phyloP scores from a whole-genome alignment of 2,113 vertebrate species.

The Alaudala cheleensis region DNA sequence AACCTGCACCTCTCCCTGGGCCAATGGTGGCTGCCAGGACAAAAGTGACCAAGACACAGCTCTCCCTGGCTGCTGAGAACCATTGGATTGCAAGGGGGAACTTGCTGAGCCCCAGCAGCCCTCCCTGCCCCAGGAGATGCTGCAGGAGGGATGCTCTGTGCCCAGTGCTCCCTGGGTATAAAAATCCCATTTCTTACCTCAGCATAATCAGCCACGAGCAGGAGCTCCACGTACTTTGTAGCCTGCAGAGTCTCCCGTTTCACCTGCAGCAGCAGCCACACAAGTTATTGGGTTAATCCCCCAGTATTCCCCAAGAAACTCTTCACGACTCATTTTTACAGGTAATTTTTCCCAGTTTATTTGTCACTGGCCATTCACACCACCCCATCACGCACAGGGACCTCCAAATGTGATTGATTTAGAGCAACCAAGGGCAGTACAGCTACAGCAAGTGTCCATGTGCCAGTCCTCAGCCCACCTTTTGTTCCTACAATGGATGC shows the following conservation, averaged over 20 bases:
- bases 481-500: accelerated
- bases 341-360: background rate
- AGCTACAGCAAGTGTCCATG: background rate
- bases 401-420: background rate
- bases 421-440: background rate
- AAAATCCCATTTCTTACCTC: slow-evolving; percentile 82
- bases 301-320: background rate
- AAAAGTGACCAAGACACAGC: background rate
- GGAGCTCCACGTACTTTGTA: slow-evolving; percentile 93
- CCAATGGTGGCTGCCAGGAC: background rate
- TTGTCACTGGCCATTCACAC: background rate
- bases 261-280: slow-evolving; percentile 68
- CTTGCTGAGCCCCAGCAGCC: background rate
- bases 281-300: background rate
- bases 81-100: background rate
- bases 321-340: accelerated
- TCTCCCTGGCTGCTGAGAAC: background rate
- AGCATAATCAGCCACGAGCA: slow-evolving; percentile 91
- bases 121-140: background rate
- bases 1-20: background rate
- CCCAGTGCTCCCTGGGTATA: background rate
- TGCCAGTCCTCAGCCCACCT: background rate
- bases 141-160: background rate
- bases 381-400: background rate
- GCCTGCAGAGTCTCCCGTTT: slow-evolving; percentile 83